Evolutionary conservation across 2,113 vertebrate species (phyloP).

Genomic region (Chaetodon trifascialis): DNA sequence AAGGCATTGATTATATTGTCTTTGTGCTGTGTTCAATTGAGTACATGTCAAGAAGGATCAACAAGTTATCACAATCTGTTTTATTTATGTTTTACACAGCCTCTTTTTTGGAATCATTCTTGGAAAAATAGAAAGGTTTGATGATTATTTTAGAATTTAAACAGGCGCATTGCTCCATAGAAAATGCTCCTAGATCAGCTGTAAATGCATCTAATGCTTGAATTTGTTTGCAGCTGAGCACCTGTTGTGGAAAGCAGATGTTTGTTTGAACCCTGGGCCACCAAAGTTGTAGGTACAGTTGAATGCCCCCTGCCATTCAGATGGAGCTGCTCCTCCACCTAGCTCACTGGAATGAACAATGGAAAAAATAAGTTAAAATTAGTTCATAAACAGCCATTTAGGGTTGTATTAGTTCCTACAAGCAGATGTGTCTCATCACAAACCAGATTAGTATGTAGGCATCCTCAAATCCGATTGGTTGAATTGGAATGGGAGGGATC

Average conservation of each 20-base stretch:
- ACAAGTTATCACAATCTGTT: too few relatives aligned
- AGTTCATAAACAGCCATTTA: not conserved
- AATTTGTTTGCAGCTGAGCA: slow-evolving; percentile 26
- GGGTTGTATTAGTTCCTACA: not conserved
- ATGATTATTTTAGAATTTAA: not conserved
- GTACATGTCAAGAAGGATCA: too few relatives aligned
- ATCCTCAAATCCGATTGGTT: slow-evolving; percentile 91
- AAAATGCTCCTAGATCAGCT: not conserved
- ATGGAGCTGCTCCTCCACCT: slow-evolving; percentile 66
- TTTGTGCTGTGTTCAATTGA: too few relatives aligned
- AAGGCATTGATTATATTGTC: too few relatives aligned
- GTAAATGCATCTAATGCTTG: not conserved
- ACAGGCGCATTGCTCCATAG: not conserved
- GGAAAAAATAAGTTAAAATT: not conserved
- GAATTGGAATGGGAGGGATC: slow-evolving; percentile 89
- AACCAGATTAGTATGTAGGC: slow-evolving; percentile 89
- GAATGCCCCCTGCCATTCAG: slow-evolving; percentile 85
- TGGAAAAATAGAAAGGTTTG: too few relatives aligned
- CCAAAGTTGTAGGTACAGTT: slow-evolving; percentile 88
- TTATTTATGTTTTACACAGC: too few relatives aligned
- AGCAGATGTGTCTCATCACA: slow-evolving; percentile 47
- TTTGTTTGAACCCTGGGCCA: slow-evolving; percentile 84
- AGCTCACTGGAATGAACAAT: slow-evolving; percentile 80
- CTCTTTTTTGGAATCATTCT: too few relatives aligned
- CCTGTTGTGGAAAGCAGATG: slow-evolving; percentile 78